These are phyloP conservation scores for Psittacula echo DNA, from an alignment of 2,797 vertebrate genomes.

Conservation along the genomic window DNA sequence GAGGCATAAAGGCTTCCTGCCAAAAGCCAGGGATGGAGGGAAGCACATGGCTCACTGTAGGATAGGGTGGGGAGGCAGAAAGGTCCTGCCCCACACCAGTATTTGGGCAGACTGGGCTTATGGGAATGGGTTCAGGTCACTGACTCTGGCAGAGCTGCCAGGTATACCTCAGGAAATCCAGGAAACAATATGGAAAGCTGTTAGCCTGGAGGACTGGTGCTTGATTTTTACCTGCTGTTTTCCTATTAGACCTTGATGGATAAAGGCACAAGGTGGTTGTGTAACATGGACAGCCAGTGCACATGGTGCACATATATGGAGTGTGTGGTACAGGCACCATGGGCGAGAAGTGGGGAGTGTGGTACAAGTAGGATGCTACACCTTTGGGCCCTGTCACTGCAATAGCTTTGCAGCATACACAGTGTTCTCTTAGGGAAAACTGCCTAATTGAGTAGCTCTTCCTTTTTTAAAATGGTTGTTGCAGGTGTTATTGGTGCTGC, in stretches of 20 bases:
- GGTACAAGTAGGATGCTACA: no score
- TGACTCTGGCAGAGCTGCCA: neutral
- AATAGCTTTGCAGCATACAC: neutral
- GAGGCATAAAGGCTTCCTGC: neutral
- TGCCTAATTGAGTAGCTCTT: neutral
- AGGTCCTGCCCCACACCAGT: neutral
- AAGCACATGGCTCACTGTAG: neutral
- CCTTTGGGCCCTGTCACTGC: neutral
- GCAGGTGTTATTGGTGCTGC: neutral
- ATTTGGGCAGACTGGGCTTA: neutral
- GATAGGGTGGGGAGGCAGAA: neutral
- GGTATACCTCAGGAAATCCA: neutral
- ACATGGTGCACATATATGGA: neutral
- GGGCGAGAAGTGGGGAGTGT: neutral
- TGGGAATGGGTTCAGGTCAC: accelerated
- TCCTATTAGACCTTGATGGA: neutral
- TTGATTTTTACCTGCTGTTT: neutral
- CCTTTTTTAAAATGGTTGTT: neutral
- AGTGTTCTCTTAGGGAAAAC: neutral
- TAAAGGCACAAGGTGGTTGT: neutral
- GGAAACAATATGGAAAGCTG: neutral
- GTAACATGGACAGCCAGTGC: neutral
- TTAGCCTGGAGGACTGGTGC: neutral
- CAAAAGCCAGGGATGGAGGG: neutral
- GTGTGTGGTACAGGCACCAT: accelerated